Evolutionary conservation across 2,797 vertebrate genomes (phyloP).

Genomic region (Characodon lateralis): DNA sequence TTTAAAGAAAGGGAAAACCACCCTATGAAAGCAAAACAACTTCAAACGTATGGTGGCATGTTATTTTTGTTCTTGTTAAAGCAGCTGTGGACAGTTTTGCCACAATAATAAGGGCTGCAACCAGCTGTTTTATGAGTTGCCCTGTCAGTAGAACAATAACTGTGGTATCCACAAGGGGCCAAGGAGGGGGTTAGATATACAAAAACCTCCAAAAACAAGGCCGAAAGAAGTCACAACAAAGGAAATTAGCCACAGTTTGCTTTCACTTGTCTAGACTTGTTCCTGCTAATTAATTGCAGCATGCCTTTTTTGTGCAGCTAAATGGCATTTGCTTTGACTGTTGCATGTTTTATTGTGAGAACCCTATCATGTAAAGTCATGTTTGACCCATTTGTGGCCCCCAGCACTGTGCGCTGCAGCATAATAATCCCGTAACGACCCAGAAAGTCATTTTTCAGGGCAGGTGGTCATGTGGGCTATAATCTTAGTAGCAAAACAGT

Average conservation of each 20-base stretch:
- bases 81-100: conserved; percentile 12
- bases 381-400: conserved; percentile 66
- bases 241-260: conserved; percentile 66
- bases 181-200: conserved; percentile 4
- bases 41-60: conserved; percentile 15
- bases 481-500: conserved; percentile 56
- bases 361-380: conserved; percentile 12
- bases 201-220: conserved; percentile 24
- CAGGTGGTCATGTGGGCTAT: conserved; percentile 71
- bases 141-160: conserved; percentile 53
- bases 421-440: conserved; percentile 71
- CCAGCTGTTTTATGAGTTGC: conserved; percentile 44
- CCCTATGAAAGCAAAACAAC: conserved; percentile 23
- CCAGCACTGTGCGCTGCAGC: conserved; percentile 30
- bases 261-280: conserved; percentile 57
- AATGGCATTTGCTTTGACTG: conserved; percentile 19
- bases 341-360: conserved; percentile 35
- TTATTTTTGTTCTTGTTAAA: background rate
- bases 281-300: conserved; percentile 54
- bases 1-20: conserved; percentile 37
- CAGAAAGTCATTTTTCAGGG: conserved; percentile 68
- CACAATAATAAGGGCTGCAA: conserved; percentile 16
- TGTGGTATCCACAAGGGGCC: background rate
- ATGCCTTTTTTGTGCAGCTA: conserved; percentile 31
- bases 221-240: conserved; percentile 56